Percentiles rank a stretch among this genome's conserved stretches.
phyloP scores from a whole-genome alignment of 2,888 invertebrate genomes.

The Amiota minor region DNA sequence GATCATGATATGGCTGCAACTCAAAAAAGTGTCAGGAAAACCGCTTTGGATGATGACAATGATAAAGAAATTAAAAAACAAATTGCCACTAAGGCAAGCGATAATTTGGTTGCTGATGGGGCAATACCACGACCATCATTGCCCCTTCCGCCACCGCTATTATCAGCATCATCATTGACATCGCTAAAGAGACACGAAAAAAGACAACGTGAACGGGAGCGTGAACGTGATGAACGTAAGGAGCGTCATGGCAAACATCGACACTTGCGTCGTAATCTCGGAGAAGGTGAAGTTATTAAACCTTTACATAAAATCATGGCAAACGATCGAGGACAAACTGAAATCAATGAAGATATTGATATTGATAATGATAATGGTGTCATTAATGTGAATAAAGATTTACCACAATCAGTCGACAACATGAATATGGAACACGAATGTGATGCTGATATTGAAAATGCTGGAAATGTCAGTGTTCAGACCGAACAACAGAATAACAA shows the following conservation, averaged over 20 bases:
- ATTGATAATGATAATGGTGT: not conserved
- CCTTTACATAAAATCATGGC: not conserved
- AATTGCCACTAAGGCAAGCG: not conserved
- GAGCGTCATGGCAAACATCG: slow-evolving; percentile 62
- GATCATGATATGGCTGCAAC: no score
- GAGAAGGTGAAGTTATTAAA: slow-evolving; percentile 35
- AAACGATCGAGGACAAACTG: not conserved
- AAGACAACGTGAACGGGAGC: slow-evolving; percentile 4
- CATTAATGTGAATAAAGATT: slow-evolving; percentile 2
- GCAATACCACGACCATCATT: not conserved
- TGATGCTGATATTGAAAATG: slow-evolving; percentile 11
- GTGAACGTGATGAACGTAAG: slow-evolving; percentile 57
- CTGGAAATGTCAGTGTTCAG: slow-evolving; percentile 15
- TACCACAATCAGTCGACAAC: slow-evolving; percentile 66
- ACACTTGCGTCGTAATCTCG: slow-evolving; percentile 53
- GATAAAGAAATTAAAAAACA: not conserved
- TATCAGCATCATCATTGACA: slow-evolving; percentile 49
- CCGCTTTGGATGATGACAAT: no score
- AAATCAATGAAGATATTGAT: not conserved
- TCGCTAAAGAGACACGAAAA: slow-evolving; percentile 18
- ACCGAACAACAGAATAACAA: not conserved
- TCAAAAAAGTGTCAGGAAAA: no score
- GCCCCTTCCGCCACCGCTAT: slow-evolving; percentile 44
- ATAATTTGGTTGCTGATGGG: not conserved
- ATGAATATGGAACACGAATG: slow-evolving; percentile 59